Conservation (phyloP, 2,113 vertebrate species). For the Cebus imitator region DNA sequence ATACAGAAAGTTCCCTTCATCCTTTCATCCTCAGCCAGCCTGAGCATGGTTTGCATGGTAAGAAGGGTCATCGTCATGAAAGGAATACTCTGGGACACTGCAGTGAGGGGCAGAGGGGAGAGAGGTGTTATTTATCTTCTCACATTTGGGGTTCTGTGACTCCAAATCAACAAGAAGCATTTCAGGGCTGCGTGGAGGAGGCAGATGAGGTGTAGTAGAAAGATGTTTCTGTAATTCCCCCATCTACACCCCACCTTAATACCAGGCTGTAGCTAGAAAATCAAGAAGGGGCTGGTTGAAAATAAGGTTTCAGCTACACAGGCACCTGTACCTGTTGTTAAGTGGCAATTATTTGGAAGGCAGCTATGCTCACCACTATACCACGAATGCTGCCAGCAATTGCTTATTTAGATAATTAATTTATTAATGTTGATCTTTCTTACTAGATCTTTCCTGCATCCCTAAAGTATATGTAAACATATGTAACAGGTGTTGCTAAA, state of each 20-base stretch:
- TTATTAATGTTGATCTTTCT: neutral
- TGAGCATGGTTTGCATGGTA: constrained; percentile 72
- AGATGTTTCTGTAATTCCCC: neutral
- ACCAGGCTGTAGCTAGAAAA: neutral
- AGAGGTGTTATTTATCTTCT: neutral
- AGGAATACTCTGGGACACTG: constrained; percentile 69
- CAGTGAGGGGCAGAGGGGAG: neutral
- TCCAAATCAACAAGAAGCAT: neutral
- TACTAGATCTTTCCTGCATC: neutral
- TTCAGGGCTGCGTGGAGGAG: neutral
- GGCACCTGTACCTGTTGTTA: neutral
- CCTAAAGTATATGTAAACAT: neutral
- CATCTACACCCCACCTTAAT: fast-evolving
- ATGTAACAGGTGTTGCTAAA: neutral
- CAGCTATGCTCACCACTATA: constrained; percentile 89
- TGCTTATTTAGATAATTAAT: neutral
- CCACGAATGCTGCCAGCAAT: constrained; percentile 75
- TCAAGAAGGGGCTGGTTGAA: neutral
- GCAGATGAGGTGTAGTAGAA: neutral
- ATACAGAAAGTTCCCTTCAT: constrained; percentile 68
- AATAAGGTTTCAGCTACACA: neutral
- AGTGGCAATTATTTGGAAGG: constrained; percentile 76
- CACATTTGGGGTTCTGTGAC: neutral
- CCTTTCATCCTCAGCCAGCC: constrained; percentile 47
- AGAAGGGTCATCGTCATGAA: constrained; percentile 75